Conservation (phyloP, 2,797 vertebrate genomes). For the Crocidura indochinensis region DNA sequence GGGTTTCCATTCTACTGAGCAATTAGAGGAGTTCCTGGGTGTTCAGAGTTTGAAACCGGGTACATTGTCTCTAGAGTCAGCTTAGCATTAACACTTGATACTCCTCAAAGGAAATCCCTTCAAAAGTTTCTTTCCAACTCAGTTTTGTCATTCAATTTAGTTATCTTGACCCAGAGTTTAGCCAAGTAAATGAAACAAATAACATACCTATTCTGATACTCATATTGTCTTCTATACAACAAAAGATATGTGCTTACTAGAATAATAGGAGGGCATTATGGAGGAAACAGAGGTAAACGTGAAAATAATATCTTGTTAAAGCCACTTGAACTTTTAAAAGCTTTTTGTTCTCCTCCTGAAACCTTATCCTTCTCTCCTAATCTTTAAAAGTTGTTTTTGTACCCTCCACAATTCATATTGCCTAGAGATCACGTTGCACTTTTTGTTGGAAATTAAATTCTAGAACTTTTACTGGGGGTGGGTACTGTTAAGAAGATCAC, state of each 20-base stretch:
- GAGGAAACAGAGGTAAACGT: conserved; percentile 37
- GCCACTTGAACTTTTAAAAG: no score
- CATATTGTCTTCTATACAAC: conserved; percentile 41
- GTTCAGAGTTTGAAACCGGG: not conserved
- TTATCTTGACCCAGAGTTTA: conserved; percentile 8
- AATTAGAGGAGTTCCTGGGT: conserved; percentile 43
- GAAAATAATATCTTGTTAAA: conserved; percentile 23
- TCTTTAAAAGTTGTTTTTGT: conserved; percentile 48
- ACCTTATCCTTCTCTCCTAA: not conserved
- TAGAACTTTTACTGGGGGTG: conserved; percentile 39
- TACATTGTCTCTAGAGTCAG: not conserved
- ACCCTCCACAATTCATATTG: not conserved
- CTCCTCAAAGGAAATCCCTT: conserved; percentile 34
- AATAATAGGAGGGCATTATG: conserved; percentile 12
- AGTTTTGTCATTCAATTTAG: conserved; percentile 13
- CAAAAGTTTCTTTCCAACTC: not conserved
- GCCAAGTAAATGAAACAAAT: conserved; percentile 21
- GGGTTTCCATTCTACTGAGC: conserved; percentile 17
- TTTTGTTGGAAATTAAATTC: not conserved
- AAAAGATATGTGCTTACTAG: not conserved
- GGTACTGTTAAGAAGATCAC: not conserved
- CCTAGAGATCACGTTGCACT: conserved; percentile 26
- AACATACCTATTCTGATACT: not conserved
- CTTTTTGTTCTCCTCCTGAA: not conserved
- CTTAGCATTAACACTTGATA: conserved; percentile 44